Conservation (phyloP, 2,797 vertebrate species). For the Pyrocephalus nanus region DNA sequence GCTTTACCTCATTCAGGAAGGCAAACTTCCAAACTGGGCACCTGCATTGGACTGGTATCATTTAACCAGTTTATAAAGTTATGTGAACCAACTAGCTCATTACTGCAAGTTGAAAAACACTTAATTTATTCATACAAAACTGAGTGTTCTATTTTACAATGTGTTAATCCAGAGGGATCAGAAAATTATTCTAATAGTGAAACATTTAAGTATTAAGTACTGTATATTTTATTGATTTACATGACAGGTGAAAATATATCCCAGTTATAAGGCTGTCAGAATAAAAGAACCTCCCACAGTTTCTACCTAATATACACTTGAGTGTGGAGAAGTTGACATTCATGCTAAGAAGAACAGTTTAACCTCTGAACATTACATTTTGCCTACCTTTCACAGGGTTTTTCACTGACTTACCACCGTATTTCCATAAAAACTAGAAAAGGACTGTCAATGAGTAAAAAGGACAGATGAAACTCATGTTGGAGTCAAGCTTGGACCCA, state of each 20-base stretch:
- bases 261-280: constrained; percentile 56
- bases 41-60: background rate
- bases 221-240: constrained; percentile 70
- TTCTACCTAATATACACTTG: constrained; percentile 36
- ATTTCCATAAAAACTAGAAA: background rate
- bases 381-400: background rate
- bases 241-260: constrained; percentile 69
- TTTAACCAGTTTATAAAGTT: constrained; percentile 45
- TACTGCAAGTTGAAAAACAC: constrained; percentile 63
- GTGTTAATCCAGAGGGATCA: constrained; percentile 56
- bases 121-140: constrained; percentile 63
- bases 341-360: background rate
- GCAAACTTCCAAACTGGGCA: background rate
- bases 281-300: constrained; percentile 58
- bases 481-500: background rate
- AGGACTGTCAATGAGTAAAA: background rate
- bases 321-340: background rate
- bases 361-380: background rate
- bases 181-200: constrained; percentile 63
- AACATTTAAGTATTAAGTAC: constrained; percentile 72
- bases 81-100: constrained; percentile 31
- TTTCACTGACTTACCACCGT: background rate
- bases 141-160: constrained; percentile 59
- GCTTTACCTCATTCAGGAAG: background rate
- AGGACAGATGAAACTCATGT: background rate